Base-by-base conservation (phyloP, 2,797 vertebrate genomes). In the Acrossocheilus wenchowensis region DNA sequence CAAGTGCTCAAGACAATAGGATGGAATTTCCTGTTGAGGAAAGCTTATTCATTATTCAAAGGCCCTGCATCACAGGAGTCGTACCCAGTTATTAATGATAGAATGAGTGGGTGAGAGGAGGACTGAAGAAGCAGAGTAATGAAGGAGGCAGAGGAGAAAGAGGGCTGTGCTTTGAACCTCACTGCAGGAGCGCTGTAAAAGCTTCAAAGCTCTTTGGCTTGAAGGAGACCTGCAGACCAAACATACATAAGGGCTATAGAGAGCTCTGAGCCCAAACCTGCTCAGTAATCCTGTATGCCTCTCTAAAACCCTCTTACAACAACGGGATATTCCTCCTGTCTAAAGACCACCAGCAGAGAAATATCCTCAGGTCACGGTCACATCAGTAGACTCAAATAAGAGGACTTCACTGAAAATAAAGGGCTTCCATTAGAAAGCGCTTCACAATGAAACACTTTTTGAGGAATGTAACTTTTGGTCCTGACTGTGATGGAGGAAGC, bases 11-110 rank as follows among this genome's bases (percentile, higher is more conserved):
- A 90, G 90, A 93, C 90, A 92, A 91, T 87, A 86, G 90, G 89
- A 88, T 92, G 92, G 86, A 91, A 91, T 92, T 93, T 92, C 90
- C 85, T 89, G 83, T 92, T 89, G 71, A 89, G 62, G 90, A 91
- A 92, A 87, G 66, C 60, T 84, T 81, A 82, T 83, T 81, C n/a
- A 80, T 86, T 89, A 93, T 91, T 93, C 83, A 94, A 92, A 92
- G 80, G 82, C 82, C 83, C 83, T 90, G 90, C 85, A 85, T 91
- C 91, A 91, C 87, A 87, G 81, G 86, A 88, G 68, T 74, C 85
- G 88, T 88, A 86, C 41, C 88, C 90, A 66, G 89, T 87, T 91
- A 89, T 88, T 81, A 86, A 80, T 84, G 78, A n/a, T 43, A 81
- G 86, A 74, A 84, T 26, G 83, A 77, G 85, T 78, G 23, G 68